These are phyloP conservation scores for Brevimyrus niger DNA, from an alignment of 2,113 vertebrate species.

Conservation along the genomic window DNA sequence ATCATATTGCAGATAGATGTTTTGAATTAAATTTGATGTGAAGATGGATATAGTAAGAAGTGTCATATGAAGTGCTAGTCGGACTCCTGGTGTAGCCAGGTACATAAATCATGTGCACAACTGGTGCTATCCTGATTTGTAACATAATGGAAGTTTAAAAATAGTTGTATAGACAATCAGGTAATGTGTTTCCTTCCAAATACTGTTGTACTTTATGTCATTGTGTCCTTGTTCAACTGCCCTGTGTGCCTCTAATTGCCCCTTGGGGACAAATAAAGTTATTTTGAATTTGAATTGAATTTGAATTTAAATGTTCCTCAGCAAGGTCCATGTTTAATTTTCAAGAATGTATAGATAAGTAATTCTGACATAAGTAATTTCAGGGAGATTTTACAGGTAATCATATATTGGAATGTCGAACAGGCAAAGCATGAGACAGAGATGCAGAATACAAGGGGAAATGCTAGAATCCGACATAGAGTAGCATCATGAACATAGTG, in stretches of 20 bases:
- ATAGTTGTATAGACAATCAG: not conserved
- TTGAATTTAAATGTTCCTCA: not conserved
- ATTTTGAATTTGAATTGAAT: too few relatives aligned
- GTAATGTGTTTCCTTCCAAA: not conserved
- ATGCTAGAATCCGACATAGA: too few relatives aligned
- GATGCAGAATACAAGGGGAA: too few relatives aligned
- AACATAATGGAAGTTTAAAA: not conserved
- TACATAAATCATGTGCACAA: not conserved
- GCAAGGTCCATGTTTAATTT: not conserved
- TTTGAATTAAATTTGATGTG: not conserved
- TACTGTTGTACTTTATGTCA: too few relatives aligned
- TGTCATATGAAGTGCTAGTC: not conserved
- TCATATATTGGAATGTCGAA: too few relatives aligned
- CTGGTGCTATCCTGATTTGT: not conserved
- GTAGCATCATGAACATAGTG: too few relatives aligned
- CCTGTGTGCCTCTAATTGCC: too few relatives aligned
- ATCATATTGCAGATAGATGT: not conserved
- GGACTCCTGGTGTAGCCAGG: not conserved
- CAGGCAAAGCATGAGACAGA: too few relatives aligned
- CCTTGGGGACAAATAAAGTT: too few relatives aligned
- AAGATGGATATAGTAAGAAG: not conserved
- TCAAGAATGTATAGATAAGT: not conserved
- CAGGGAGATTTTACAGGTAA: too few relatives aligned
- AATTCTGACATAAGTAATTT: too few relatives aligned
- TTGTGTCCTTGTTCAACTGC: too few relatives aligned